phyloP scores from a whole-genome alignment of 2,888 invertebrate genomes.

The Clusia tigrina region DNA sequence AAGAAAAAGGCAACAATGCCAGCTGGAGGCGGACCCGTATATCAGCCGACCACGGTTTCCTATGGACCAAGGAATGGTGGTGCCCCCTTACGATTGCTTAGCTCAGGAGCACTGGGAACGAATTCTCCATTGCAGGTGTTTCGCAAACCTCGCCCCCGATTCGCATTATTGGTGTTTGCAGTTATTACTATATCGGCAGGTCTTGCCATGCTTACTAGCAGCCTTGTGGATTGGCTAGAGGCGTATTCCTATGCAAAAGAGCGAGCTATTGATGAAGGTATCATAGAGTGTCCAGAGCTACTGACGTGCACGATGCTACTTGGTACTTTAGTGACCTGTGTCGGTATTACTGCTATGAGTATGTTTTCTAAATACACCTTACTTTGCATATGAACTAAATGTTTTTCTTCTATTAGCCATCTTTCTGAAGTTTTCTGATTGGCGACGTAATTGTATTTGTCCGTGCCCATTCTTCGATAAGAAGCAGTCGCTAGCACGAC shows the following conservation, averaged over 20 bases:
- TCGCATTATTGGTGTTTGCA: conserved; percentile 50
- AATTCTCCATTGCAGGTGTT: conserved; percentile 51
- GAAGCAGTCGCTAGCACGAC: conserved; percentile 55
- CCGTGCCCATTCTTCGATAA: conserved; percentile 50
- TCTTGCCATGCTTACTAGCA: conserved; percentile 71
- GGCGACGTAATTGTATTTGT: conserved; percentile 59
- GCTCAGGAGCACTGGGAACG: conserved; percentile 53
- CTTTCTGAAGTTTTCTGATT: conserved; percentile 55
- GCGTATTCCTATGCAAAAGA: conserved; percentile 58
- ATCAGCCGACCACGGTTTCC: conserved; percentile 81
- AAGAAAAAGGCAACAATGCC: too few relatives aligned
- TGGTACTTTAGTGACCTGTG: conserved; percentile 70
- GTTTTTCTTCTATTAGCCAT: conserved; percentile 50
- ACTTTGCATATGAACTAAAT: conserved; percentile 21
- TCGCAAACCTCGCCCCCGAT: conserved; percentile 51
- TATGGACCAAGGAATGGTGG: conserved; percentile 68
- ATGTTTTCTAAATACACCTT: too few relatives aligned
- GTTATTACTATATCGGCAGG: conserved; percentile 56
- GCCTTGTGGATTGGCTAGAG: conserved; percentile 70
- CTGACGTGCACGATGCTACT: too few relatives aligned
- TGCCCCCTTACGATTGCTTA: conserved; percentile 26
- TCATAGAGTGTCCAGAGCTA: too few relatives aligned
- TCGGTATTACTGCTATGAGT: conserved; percentile 72
- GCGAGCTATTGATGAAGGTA: neutral
- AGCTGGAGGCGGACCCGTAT: conserved; percentile 67